Evolutionary conservation across 2,113 vertebrate species (phyloP), one percentile per base, ranked within the genome.

Genomic region (Thamnophis sirtalis): DNA sequence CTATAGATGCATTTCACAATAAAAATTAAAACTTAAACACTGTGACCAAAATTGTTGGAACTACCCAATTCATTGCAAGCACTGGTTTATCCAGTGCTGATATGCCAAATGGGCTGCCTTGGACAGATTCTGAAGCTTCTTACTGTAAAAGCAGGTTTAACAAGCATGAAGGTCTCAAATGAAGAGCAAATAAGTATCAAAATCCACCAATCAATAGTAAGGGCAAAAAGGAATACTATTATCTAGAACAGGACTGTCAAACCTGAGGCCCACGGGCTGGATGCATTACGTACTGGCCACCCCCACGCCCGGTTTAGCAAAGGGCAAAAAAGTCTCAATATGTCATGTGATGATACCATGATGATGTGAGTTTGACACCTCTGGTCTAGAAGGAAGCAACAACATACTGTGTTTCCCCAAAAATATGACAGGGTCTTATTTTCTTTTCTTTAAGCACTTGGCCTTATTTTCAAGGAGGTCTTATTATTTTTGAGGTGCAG

Each of bases 221-320:
- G 7, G 17, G 15, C 19, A 80, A 43, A 80, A 80, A 38, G 17
- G 17, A 80, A 80, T 80, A 43, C 33, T 54, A 9, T 10, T 19
- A 2, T n/a, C 56, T 56, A 26, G 58, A 60, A 26, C 58, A 26
- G 58, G 9, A 9, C 24, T 60, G 24, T 9, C 9, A 60, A 60
- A 60, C 58, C 0, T 1, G 1, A 0, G 9, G 24, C 24, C 8
- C 58, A 0, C 0, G 58, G 9, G 58, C 24, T 24, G 24, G 24
- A 26, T 26, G 58, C 0, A 0, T 26, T 9, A 60, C 3, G 3
- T 2, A 0, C 22, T 58, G 22, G 8, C 22, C 56, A 58, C 8
- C 0, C 22, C 22, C 56, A 26, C 3, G 1, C 21, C 22, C 7
- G 1, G 21, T 58, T 58, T 24, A 24, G 22, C 22, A 0, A 58